Evolutionary conservation across 2,888 invertebrate genomes (phyloP).

Genomic region (Lepidocyrtoides sp.): DNA sequence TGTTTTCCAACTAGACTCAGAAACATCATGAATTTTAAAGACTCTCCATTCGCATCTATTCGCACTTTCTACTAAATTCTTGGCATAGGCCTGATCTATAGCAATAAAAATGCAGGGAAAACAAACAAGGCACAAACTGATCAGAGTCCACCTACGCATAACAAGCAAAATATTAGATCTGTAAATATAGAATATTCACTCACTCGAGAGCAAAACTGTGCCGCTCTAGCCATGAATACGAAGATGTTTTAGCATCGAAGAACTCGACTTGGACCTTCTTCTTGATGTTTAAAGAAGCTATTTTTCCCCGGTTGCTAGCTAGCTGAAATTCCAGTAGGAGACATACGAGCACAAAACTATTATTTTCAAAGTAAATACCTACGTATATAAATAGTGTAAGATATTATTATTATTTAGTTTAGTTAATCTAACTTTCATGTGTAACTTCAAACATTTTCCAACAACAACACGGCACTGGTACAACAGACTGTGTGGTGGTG

Average conservation of each 20-base stretch:
- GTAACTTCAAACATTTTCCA: conserved; percentile 38
- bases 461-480: conserved; percentile 16
- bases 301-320: background rate
- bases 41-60: background rate
- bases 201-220: background rate
- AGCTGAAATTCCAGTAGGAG: background rate
- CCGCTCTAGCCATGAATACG: background rate
- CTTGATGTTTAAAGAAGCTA: background rate
- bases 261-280: background rate
- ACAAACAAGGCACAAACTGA: background rate
- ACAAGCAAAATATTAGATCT: conserved; percentile 10
- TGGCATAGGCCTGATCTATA: background rate
- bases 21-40: background rate
- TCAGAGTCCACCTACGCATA: conserved; percentile 8
- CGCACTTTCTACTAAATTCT: background rate
- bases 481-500: conserved; percentile 1
- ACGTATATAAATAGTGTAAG: background rate
- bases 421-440: conserved; percentile 46
- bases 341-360: background rate
- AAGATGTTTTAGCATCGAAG: conserved; percentile 1
- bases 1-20: background rate
- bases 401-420: conserved; percentile 36
- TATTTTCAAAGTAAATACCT: background rate
- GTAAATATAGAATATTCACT: background rate
- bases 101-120: background rate